Evolutionary conservation across 2,797 vertebrate genomes (phyloP), one percentile per base, ranked within the genome.

Genomic region (Echeneis naucrates): DNA sequence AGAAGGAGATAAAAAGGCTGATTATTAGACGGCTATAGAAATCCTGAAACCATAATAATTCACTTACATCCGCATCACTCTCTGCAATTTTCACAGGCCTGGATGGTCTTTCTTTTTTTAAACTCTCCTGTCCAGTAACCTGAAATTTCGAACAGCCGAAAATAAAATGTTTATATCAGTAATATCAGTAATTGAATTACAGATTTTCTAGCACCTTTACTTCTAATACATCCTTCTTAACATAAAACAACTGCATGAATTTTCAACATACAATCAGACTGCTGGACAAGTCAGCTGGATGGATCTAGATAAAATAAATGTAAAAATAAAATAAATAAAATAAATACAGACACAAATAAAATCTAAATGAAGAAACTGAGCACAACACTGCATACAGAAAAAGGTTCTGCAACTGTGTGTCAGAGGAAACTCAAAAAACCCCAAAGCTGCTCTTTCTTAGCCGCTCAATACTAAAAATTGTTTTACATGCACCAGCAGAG

Each of bases 31-130:
- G 48, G 56, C 62, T 63, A 71, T 81, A 73, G 40, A 63, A 77
- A 80, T 69, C 65, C 47, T 69, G 77, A 80, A 66, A 84, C 77
- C 68, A 45, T 47, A 76, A 76, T 16, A 62, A 72, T 67, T 81
- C 77, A 98, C 98, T 98, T 90, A 99, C 98, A 77, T 99, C 98
- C 66, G 94, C 95, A 86, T 99, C 96, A 75, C 98, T 99, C 88
- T 99, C 98, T 4, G 97, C 98, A 68, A 99, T 96, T 93, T 95
- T 98, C 89, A 99, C 94, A 4, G 98, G 98, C 90, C 95, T 96
- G 33, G 93, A 82, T 53, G 92, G 92, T 91, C 95, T 93, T 55
- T 97, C 96, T 90, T 95, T 96, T 70, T 95, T 97, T 37, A 97
- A 84, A 0, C 87, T 89, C 80, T 98, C 98, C 66, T 95, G 95